A percentile compares a stretch with the other conserved stretches of the same genome.
phyloP scores from a whole-genome alignment of 2,113 vertebrate species.

The Perognathus longimembris region DNA sequence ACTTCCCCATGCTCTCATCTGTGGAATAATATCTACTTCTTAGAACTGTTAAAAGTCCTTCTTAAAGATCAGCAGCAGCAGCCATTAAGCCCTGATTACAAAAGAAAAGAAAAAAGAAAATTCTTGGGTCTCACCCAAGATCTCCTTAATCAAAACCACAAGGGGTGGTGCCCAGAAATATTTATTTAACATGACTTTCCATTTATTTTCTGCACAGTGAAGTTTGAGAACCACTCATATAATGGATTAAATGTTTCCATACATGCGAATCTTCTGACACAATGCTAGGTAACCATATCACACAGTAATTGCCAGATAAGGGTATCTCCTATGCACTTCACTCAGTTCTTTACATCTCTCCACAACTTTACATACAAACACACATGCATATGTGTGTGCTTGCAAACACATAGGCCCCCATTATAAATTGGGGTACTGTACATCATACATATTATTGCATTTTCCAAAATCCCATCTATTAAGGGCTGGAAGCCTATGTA shows the following conservation, averaged over 20 bases:
- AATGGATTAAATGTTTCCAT: background rate
- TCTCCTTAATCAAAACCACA: background rate
- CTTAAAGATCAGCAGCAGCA: background rate
- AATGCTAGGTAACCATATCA: background rate
- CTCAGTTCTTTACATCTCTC: background rate
- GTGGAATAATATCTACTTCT: background rate
- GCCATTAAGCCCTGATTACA: background rate
- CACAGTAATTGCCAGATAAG: background rate
- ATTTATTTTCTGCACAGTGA: background rate
- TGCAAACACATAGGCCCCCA: background rate
- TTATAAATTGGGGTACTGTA: background rate
- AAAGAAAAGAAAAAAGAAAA: background rate
- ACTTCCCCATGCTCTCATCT: constrained; percentile 12
- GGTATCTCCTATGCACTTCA: background rate
- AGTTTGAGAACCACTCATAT: background rate
- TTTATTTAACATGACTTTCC: background rate
- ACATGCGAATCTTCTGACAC: background rate
- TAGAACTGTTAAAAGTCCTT: background rate
- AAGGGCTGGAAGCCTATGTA: background rate
- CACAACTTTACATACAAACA: background rate
- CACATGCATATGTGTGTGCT: background rate
- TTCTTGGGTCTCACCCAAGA: background rate
- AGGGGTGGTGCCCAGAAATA: background rate
- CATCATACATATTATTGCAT: background rate
- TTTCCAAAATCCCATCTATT: constrained; percentile 38